A percentile compares a stretch with the other conserved stretches of the same genome.
These are phyloP conservation scores for Quadriops clusia DNA, from an alignment of 2,888 invertebrate species.

Conservation along the genomic window DNA sequence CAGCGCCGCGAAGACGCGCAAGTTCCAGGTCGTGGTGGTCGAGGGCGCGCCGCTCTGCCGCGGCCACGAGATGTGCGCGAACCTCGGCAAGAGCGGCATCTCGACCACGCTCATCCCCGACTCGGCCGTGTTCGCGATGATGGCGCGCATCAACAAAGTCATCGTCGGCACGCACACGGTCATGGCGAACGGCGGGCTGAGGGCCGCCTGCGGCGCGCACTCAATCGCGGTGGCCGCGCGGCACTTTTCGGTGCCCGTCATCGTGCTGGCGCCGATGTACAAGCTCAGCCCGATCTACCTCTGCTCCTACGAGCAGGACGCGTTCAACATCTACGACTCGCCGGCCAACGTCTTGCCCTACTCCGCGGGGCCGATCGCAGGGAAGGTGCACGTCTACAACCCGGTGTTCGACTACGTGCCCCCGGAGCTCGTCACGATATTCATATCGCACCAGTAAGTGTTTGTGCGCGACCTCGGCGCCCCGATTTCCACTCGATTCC, in stretches of 20 bases:
- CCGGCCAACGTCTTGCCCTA: constrained; percentile 62
- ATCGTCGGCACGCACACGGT: constrained; percentile 76
- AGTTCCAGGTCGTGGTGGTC: constrained; percentile 77
- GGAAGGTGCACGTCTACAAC: constrained; percentile 56
- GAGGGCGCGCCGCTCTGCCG: constrained; percentile 57
- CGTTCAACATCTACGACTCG: constrained; percentile 63
- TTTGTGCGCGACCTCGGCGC: too few species aligned
- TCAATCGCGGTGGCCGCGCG: constrained; percentile 77
- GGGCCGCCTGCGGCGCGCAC: constrained; percentile 66
- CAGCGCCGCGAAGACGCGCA: constrained; percentile 61
- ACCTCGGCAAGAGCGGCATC: constrained; percentile 61
- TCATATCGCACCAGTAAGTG: constrained; percentile 88
- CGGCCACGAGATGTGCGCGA: constrained; percentile 76
- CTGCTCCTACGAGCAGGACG: constrained; percentile 61
- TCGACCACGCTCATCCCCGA: constrained; percentile 79
- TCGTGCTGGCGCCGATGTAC: constrained; percentile 81
- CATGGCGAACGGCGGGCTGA: constrained; percentile 78
- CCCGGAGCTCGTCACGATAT: constrained; percentile 81
- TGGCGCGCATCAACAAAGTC: constrained; percentile 90
- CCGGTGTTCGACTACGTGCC: constrained; percentile 88
- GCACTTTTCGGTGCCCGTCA: constrained; percentile 80
- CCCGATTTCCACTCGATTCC: too few species aligned
- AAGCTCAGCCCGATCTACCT: constrained; percentile 77
- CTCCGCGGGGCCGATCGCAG: constrained; percentile 37
- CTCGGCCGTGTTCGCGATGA: constrained; percentile 80